Evolutionary conservation across 2,113 vertebrate genomes (phyloP), one percentile per base, ranked within the genome.

Genomic region (Cnemophilus loriae): DNA sequence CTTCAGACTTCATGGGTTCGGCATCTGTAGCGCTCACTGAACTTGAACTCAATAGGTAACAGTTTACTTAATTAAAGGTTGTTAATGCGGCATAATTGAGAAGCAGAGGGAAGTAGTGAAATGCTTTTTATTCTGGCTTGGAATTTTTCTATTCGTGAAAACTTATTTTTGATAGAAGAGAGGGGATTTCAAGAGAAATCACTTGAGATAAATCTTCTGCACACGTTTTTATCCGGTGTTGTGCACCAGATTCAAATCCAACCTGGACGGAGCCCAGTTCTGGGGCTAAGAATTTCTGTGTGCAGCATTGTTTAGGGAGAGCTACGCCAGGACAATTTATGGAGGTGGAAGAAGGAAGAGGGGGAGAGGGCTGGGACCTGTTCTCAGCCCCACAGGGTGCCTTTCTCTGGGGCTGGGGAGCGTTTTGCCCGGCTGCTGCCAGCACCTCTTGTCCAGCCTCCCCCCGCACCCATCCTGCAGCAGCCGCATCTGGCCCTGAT

Each of bases 1-100:
- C 98, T 7, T 99, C 99, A 71, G 99, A 99, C 83, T 99, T 99
- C 97, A 99, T 99, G 99, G 99, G 99, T 13, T 98, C 99, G 8
- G 97, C 98, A 22, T 94, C 81, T 47, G 95, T 99, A 79, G 18
- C 49, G 4, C 94, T 99, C 42, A 89, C 92, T 46, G 97, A 98
- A 61, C 98, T 99, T 61, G 98, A 99, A 37, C 94, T 99, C 60
- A 98, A 99, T 97, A 99, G 98, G 99, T 99, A 97, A 95, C 33
- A 3, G 0, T 56, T 81, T 50, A 8, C 84, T 92, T 87, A 84
- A 84, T 92, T 91, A 73, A 86, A 65, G 55, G 7, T 67, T 85
- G 27, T 46, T 76, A 57, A 13, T 37, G 37, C 23, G 42, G 37
- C 55, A 60, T 63, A 19, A 49, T 35, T 77, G 70, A 68, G 75